Base-by-base conservation (phyloP, 2,888 invertebrate genomes). In the Acrobasis consociella region DNA sequence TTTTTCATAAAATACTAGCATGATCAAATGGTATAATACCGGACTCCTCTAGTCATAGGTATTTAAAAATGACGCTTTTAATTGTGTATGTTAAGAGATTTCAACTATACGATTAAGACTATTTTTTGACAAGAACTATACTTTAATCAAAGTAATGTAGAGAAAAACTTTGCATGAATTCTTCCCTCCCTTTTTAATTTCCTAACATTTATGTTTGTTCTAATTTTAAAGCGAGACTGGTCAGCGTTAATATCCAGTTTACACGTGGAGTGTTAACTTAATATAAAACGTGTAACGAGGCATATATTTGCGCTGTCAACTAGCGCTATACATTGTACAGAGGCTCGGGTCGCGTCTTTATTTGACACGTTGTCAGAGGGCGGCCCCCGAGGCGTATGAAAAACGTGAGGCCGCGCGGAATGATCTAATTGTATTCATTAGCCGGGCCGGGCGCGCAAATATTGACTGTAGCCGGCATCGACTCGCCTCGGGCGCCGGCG, bases 381-480 rank as follows among this genome's bases (percentile, higher is more conserved):
- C 80, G 78, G 75, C 77, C 81, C 79, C 71, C 80, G 82, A 80
- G 82, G 86, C 87, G 89, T 87, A 89, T 86, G 89, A 89, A 88
- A 89, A 88, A 87, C 86, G 89, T 86, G 88, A 88, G 91, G 91
- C 87, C 91, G 87, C 88, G 90, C 81, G 91, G 91, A 92, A 92
- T 91, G 91, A 92, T 92, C 91, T 91, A 91, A 92, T 92, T 91
- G 90, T 91, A 90, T 92, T 92, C 91, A 92, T 92, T 91, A 92
- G 91, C 86, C 82, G 82, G 90, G 87, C 85, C 83, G 86, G 86
- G 81, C 81, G 82, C 65, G 87, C 91, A 91, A 92, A 92, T 91
- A 91, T 92, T 92, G 89, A 90, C 91, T 77, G 75, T 72, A 77
- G 82, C 80, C 77, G 79, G 79, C 81, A 76, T 73, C 77, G 76